A percentile compares a stretch with the other conserved stretches of the same genome.
Conservation (phyloP, 2,797 vertebrate genomes). For the Dryobates pubescens region DNA sequence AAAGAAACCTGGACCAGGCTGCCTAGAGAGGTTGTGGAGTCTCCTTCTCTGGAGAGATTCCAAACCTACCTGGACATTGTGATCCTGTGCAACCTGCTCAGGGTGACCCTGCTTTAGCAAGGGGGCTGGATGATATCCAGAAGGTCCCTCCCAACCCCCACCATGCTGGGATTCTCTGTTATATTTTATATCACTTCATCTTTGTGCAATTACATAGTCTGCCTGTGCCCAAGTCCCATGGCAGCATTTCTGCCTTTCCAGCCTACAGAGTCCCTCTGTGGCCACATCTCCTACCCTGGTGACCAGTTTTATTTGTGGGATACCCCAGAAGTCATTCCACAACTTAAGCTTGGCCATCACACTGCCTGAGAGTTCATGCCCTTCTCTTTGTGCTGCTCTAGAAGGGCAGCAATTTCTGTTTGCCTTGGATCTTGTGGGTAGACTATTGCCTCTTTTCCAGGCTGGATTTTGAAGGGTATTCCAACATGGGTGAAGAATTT, state of each 20-base stretch:
- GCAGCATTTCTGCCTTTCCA: constrained; percentile 1
- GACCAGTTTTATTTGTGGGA: neutral
- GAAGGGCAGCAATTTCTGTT: neutral
- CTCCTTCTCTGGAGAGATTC: too few species aligned
- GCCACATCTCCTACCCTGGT: neutral
- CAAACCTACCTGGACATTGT: too few species aligned
- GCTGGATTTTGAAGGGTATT: constrained; percentile 3
- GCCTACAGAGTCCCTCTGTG: neutral
- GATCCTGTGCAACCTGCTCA: too few species aligned
- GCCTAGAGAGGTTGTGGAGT: too few species aligned
- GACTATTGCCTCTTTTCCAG: neutral
- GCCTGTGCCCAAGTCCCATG: neutral
- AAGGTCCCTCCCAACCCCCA: too few species aligned
- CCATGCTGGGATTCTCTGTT: too few species aligned
- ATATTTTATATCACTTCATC: neutral
- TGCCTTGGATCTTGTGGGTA: neutral
- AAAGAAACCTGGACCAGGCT: too few species aligned
- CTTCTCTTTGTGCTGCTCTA: neutral
- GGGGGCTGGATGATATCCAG: too few species aligned
- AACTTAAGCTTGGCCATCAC: neutral
- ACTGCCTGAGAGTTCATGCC: neutral
- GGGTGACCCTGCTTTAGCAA: too few species aligned
- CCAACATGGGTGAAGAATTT: neutral
- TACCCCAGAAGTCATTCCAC: neutral
- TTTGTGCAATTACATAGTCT: neutral